Base-by-base conservation (phyloP, 2,888 invertebrate species). In the Cephus rjabovi region DNA sequence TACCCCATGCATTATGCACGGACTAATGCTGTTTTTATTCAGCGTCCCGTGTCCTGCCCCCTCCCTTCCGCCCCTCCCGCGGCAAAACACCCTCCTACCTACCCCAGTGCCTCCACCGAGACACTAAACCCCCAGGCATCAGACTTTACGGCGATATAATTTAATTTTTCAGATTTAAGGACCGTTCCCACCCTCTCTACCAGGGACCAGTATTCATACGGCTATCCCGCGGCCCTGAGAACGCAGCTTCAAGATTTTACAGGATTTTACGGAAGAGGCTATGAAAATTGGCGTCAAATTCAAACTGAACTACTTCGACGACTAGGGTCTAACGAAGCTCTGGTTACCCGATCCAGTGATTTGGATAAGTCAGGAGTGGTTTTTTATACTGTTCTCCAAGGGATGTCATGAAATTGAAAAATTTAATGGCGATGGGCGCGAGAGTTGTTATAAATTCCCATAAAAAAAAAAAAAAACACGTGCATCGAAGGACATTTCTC, bases 101-200 rank as follows among this genome's bases (percentile, higher is more conserved):
- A 78, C 77, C 77, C 79, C 79, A 79, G 83, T 81, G 82, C 83
- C 84, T 85, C 86, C 87, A 83, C 83, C 86, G 84, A 86, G 87
- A 87, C 87, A 87, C 87, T 89, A 88, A 88, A 87, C 86, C 88
- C 87, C 83, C 85, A 84, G 85, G 84, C 84, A 85, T 85, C 86
- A 85, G 88, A 87, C 88, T 90, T 90, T 90, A 90, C 88, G 89
- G 87, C 87, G 87, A 89, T 90, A 90, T 90, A 90, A 90, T 90
- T 90, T 90, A 90, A 90, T 90, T 90, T 90, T 90, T 90, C 90
- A 90, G 90, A 90, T 90, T 90, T 90, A 90, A 90, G 88, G 86
- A 89, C 86, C 56, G 56, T 76, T 82, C 78, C 82, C 81, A 79
- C 80, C 71, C 71, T 71, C 23, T 23, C 2, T 56, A 6, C 56